These are phyloP conservation scores for Sinelater perroti DNA, from an alignment of 2,888 invertebrate species.

Conservation along the genomic window DNA sequence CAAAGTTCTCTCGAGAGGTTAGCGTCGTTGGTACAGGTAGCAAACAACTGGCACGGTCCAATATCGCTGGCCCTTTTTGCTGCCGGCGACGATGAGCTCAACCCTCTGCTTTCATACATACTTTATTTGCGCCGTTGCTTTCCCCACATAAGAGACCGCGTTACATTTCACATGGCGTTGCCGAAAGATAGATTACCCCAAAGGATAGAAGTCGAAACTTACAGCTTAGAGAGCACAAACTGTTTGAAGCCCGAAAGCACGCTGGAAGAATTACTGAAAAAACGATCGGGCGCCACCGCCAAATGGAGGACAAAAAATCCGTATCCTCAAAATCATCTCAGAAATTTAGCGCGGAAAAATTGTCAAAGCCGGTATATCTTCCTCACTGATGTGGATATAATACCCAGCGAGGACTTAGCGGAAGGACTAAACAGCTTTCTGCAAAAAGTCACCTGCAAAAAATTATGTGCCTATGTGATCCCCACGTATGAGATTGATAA, in stretches of 20 bases:
- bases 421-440: slow-evolving; percentile 76
- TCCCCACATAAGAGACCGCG: slow-evolving; percentile 74
- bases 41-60: slow-evolving; percentile 85
- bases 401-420: slow-evolving; percentile 80
- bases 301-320: slow-evolving; percentile 79
- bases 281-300: slow-evolving; percentile 69
- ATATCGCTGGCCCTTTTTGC: slow-evolving; percentile 85
- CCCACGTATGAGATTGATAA: slow-evolving; percentile 90
- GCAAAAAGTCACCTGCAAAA: slow-evolving; percentile 62
- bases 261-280: slow-evolving; percentile 67
- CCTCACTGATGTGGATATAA: slow-evolving; percentile 87
- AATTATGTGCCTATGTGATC: slow-evolving; percentile 84
- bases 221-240: slow-evolving; percentile 60
- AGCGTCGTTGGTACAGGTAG: slow-evolving; percentile 77
- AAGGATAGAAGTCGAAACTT: slow-evolving; percentile 51
- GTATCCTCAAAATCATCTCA: slow-evolving; percentile 89
- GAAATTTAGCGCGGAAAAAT: slow-evolving; percentile 86
- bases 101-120: slow-evolving; percentile 76
- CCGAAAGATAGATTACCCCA: slow-evolving; percentile 66
- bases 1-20: slow-evolving; percentile 87
- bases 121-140: slow-evolving; percentile 80
- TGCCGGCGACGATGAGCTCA: slow-evolving; percentile 80
- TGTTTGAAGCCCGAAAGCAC: slow-evolving; percentile 76
- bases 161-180: slow-evolving; percentile 79
- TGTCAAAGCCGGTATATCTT: slow-evolving; percentile 84